phyloP scores from a whole-genome alignment of 1,140 invertebrate species.

The Paralvinella palmiformis region DNA sequence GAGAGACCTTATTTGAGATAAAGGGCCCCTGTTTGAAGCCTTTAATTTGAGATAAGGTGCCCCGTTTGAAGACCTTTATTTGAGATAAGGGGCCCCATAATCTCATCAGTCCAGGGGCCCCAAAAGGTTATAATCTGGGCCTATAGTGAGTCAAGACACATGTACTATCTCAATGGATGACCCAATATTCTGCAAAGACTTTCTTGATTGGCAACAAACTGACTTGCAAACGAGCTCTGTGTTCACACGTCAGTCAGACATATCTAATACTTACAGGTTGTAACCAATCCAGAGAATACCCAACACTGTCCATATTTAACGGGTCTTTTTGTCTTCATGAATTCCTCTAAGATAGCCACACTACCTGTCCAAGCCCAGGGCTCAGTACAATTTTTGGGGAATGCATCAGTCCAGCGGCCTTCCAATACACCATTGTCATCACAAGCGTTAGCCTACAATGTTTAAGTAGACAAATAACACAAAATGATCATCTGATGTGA shows the following conservation, averaged over 20 bases:
- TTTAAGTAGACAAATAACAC: background rate
- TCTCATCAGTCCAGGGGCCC: too few species aligned
- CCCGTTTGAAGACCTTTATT: too few species aligned
- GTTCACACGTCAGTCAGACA: background rate
- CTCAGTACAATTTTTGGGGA: conserved; percentile 65
- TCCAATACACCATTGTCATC: conserved; percentile 80
- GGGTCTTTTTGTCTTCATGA: conserved; percentile 68
- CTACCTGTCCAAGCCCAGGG: conserved; percentile 85
- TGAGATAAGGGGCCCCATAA: too few species aligned
- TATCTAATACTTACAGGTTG: conserved; percentile 58
- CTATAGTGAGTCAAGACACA: too few species aligned
- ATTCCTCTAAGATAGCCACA: conserved; percentile 77
- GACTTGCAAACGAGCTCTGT: conserved; percentile 27
- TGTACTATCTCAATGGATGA: too few species aligned
- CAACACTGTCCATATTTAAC: conserved; percentile 93
- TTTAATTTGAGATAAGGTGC: too few species aligned
- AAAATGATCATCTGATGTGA: background rate
- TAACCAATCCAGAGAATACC: conserved; percentile 85
- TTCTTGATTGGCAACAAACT: too few species aligned
- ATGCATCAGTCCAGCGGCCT: conserved; percentile 84
- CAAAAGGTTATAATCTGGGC: too few species aligned
- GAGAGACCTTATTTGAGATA: too few species aligned
- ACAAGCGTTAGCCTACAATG: conserved; percentile 46
- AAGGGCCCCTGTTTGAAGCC: too few species aligned
- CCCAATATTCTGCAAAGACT: too few species aligned